phyloP scores from a whole-genome alignment of 2,113 vertebrate species.

The Empidonax traillii region DNA sequence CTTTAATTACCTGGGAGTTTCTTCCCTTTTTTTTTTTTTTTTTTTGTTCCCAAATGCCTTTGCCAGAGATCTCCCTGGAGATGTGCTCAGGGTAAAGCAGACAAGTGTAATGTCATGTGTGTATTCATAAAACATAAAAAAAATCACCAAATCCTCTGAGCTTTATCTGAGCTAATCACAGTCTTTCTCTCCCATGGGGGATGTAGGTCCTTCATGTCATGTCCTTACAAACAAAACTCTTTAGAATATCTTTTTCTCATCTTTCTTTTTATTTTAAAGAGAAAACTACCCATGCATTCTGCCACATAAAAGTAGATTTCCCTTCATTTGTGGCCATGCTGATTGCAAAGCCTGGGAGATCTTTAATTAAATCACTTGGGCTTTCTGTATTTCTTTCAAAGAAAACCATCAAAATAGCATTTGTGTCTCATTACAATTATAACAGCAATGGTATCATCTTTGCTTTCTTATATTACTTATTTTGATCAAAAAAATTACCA shows the following conservation, averaged over 20 bases:
- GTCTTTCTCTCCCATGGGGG: not conserved
- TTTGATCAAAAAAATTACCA: not conserved
- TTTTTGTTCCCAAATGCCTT: not conserved
- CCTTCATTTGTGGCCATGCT: constrained; percentile 58
- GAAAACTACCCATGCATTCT: not conserved
- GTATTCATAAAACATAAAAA: not conserved
- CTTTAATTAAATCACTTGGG: constrained; percentile 66
- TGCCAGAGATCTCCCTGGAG: not conserved
- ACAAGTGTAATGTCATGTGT: not conserved
- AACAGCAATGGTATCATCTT: not conserved
- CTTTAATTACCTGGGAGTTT: not conserved
- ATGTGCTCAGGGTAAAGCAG: not conserved
- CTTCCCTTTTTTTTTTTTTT: not conserved
- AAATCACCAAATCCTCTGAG: accelerated
- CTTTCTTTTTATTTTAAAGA: constrained; percentile 21
- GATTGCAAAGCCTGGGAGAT: constrained; percentile 74
- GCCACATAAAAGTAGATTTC: constrained; percentile 69
- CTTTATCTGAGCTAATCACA: not conserved
- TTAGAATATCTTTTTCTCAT: not conserved
- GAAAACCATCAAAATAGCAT: constrained; percentile 67
- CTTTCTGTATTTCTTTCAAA: constrained; percentile 68
- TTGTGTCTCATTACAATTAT: constrained; percentile 71
- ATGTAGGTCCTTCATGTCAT: not conserved
- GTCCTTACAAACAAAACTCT: not conserved
- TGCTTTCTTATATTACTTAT: not conserved